phyloP scores from a whole-genome alignment of 92 coral and sea anemone species.

The Desmophyllum pertusum region DNA sequence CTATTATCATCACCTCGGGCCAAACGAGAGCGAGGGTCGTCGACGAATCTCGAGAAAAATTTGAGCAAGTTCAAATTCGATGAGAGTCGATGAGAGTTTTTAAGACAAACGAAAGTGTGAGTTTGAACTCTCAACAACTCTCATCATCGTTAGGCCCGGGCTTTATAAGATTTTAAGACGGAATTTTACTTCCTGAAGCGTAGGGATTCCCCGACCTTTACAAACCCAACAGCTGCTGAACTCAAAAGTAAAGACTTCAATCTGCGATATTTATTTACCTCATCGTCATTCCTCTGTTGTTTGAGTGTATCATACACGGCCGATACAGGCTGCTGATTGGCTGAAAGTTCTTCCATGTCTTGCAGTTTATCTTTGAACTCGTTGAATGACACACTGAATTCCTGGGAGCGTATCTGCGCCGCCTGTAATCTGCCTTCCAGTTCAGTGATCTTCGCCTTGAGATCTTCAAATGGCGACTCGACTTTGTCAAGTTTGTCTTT shows the following conservation, averaged over 20 bases:
- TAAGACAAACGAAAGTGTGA: no score
- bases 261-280: constrained; percentile 50
- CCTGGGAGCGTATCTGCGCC: constrained; percentile 93
- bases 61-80: no score
- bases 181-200: no score
- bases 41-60: no score
- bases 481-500: constrained; percentile 92
- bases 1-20: no score
- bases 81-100: no score
- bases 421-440: constrained; percentile 88
- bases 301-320: constrained; percentile 88
- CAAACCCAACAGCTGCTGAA: neutral
- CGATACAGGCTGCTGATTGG: constrained; percentile 82
- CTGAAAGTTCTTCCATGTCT: constrained; percentile 75
- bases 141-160: no score
- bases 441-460: constrained; percentile 71
- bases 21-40: no score
- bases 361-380: constrained; percentile 83
- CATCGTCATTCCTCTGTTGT: constrained; percentile 78
- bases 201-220: no score
- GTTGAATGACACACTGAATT: constrained; percentile 82
- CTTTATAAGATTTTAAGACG: no score
- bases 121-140: no score
- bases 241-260: no score
- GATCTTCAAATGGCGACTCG: constrained; percentile 78